Percentiles rank a stretch among this genome's conserved stretches.
phyloP scores from a whole-genome alignment of 2,797 vertebrate species.

The Gorsachius magnificus region DNA sequence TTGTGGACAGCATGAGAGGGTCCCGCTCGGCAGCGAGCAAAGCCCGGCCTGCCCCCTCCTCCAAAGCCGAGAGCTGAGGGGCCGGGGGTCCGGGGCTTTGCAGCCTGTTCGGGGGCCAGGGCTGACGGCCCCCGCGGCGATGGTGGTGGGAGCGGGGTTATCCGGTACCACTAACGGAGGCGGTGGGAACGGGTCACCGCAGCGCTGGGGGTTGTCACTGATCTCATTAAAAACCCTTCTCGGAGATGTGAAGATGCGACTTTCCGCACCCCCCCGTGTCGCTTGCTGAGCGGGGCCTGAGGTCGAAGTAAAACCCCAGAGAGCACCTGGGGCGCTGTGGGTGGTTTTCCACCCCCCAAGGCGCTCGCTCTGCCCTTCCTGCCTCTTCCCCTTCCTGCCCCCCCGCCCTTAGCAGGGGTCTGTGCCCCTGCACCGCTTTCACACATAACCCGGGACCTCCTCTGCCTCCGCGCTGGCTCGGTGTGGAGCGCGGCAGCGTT shows the following conservation, averaged over 20 bases:
- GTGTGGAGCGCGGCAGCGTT: accelerated
- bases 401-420: accelerated
- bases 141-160: background rate
- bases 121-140: accelerated
- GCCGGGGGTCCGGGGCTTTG: background rate
- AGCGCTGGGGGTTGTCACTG: accelerated
- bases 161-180: background rate
- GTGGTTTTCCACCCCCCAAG: background rate
- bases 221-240: background rate
- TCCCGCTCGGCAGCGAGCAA: accelerated
- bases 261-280: background rate
- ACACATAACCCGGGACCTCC: background rate
- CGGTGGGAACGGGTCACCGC: background rate
- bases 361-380: background rate
- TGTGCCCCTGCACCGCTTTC: accelerated
- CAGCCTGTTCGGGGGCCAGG: no score
- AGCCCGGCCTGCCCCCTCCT: accelerated
- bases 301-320: background rate
- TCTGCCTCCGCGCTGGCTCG: background rate
- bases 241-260: accelerated
- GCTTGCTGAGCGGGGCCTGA: background rate
- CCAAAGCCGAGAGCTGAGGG: background rate
- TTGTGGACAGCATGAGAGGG: background rate
- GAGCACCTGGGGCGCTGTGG: accelerated
- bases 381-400: background rate